phyloP scores from a whole-genome alignment of 2,797 vertebrate genomes.

The Onychomys leucogaster region DNA sequence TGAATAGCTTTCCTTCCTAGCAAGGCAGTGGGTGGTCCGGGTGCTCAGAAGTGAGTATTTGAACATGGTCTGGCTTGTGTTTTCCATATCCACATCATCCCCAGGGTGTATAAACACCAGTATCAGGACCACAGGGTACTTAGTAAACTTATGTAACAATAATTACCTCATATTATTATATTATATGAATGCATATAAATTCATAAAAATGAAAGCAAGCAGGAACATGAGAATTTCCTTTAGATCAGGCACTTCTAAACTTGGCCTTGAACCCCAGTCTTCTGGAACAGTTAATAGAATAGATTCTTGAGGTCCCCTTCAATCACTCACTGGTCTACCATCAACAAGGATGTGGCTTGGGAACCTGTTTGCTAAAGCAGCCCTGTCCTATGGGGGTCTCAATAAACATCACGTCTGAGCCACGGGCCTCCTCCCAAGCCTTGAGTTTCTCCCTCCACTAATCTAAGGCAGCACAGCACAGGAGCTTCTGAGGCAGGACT shows the following conservation, averaged over 20 bases:
- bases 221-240: neutral
- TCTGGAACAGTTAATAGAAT: neutral
- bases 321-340: neutral
- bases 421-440: neutral
- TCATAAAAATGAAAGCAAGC: neutral
- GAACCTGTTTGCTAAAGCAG: constrained; percentile 5
- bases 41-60: neutral
- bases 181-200: neutral
- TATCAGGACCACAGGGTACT: neutral
- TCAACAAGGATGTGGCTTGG: neutral
- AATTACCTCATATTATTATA: neutral
- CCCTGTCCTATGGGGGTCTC: neutral
- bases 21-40: neutral
- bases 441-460: neutral
- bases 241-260: neutral
- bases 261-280: neutral
- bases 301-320: neutral
- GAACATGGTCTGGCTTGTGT: neutral
- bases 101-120: neutral
- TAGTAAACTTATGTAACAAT: neutral
- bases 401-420: neutral
- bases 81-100: neutral
- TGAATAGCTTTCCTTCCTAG: neutral
- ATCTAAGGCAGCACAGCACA: neutral
- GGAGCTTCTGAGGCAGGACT: neutral